These are phyloP conservation scores for Drosophila tristis DNA, from an alignment of 1,140 invertebrate genomes.

Conservation along the genomic window DNA sequence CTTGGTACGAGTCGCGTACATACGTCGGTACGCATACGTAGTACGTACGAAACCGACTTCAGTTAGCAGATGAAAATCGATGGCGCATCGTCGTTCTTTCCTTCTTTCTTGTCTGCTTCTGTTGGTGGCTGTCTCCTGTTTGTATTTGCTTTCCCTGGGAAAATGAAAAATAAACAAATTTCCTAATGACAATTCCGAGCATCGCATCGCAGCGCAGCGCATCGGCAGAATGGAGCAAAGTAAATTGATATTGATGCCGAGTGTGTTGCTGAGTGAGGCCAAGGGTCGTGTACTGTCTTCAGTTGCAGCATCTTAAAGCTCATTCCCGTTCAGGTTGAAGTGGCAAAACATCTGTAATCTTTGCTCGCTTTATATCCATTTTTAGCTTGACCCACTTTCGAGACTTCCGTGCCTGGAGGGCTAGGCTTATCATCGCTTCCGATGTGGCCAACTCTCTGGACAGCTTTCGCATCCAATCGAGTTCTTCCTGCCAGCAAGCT, in stretches of 20 bases:
- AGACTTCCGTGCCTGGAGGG: conserved; percentile 17
- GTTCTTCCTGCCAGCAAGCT: conserved; percentile 41
- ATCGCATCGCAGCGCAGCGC: conserved; percentile 21
- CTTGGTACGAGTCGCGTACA: not conserved
- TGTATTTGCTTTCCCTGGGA: conserved; percentile 43
- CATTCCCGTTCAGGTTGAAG: conserved; percentile 11
- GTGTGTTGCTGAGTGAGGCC: conserved; percentile 30
- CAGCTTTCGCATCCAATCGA: conserved; percentile 54
- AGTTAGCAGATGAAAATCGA: conserved; percentile 66
- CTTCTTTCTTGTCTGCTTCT: conserved; percentile 18
- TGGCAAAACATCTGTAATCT: conserved; percentile 13
- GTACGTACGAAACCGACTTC: not conserved
- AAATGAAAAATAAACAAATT: conserved; percentile 82
- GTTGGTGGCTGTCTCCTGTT: conserved; percentile 52
- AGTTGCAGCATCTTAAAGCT: conserved; percentile 22
- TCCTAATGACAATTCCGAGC: conserved; percentile 63
- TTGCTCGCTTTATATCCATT: conserved; percentile 14
- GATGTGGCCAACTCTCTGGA: conserved; percentile 47
- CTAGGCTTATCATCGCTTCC: conserved; percentile 34
- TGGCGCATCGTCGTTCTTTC: conserved; percentile 36
- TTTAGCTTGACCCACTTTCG: conserved; percentile 24
- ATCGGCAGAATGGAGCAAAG: conserved; percentile 30
- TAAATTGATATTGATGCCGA: conserved; percentile 73
- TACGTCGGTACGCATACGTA: not conserved
- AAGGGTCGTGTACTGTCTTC: conserved; percentile 28